Percentiles rank a stretch among this genome's conserved stretches.
These are phyloP conservation scores for Serranus cabrilla DNA, from an alignment of 2,797 vertebrate species.

Conservation along the genomic window DNA sequence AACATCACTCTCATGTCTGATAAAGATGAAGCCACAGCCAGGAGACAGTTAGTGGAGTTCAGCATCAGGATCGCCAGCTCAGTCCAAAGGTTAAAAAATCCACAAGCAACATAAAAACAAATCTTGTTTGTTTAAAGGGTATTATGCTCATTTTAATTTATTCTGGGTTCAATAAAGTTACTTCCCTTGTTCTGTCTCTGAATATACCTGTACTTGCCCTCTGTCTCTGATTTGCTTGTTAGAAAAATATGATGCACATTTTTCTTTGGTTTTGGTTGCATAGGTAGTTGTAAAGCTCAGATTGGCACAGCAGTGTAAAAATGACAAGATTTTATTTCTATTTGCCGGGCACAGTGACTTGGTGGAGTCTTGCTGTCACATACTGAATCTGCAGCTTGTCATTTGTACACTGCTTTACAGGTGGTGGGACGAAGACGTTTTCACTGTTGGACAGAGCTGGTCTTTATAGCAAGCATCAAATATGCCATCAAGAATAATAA, in stretches of 20 bases:
- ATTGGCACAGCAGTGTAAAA: neutral
- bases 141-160: too few relatives aligned
- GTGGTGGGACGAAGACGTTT: neutral
- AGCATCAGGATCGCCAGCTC: neutral
- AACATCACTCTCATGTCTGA: neutral
- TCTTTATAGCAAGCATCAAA: conserved; percentile 13
- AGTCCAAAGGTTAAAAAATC: neutral
- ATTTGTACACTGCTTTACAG: neutral
- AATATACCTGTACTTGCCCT: too few relatives aligned
- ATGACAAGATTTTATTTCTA: neutral
- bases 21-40: conserved; percentile 1
- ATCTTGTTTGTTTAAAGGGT: neutral
- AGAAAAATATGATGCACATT: too few relatives aligned
- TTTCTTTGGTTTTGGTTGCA: too few relatives aligned
- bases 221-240: too few relatives aligned
- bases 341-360: neutral
- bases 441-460: neutral
- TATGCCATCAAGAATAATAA: conserved; percentile 12
- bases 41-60: neutral
- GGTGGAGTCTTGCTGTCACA: neutral
- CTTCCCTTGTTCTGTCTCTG: too few relatives aligned
- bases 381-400: neutral
- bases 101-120: neutral
- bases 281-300: too few relatives aligned
- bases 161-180: too few relatives aligned